A percentile compares a stretch with the other conserved stretches of the same genome.
phyloP scores from a whole-genome alignment of 2,113 vertebrate genomes.

The Hippocampus mohnikei region DNA sequence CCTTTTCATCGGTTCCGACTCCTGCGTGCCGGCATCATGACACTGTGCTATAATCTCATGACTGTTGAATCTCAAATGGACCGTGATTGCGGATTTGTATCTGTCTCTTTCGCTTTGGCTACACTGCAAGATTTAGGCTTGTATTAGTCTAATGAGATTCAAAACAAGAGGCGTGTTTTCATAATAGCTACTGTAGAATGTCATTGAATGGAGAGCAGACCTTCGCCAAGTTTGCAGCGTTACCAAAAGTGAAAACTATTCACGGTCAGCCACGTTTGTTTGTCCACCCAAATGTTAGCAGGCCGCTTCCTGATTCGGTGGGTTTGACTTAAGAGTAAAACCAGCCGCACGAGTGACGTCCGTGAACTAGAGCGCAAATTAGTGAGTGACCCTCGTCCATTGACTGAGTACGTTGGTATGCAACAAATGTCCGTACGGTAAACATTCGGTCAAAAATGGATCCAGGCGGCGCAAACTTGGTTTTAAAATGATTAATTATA shows the following conservation, averaged over 20 bases:
- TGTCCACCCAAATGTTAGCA: neutral
- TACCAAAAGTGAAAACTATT: neutral
- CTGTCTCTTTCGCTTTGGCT: conserved; percentile 26
- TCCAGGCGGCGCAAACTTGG: too few species aligned
- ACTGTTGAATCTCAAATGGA: conserved; percentile 52
- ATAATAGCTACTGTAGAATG: neutral
- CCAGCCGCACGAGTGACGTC: too few species aligned
- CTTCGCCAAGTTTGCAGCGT: neutral
- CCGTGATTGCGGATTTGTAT: conserved; percentile 35
- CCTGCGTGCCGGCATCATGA: conserved; percentile 48
- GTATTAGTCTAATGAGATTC: neutral
- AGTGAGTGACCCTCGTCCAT: too few species aligned
- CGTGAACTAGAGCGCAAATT: too few species aligned
- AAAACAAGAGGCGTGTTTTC: neutral
- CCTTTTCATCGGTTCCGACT: conserved; percentile 25
- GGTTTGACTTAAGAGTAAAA: neutral
- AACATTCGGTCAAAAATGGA: too few species aligned
- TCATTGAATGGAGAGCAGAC: neutral
- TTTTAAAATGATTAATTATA: too few species aligned
- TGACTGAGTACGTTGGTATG: too few species aligned
- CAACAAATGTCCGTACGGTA: too few species aligned
- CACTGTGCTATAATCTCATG: conserved; percentile 51
- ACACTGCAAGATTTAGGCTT: neutral
- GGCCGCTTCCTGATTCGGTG: neutral
- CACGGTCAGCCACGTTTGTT: neutral